A percentile compares a stretch with the other conserved stretches of the same genome.
phyloP scores from a whole-genome alignment of 2,888 invertebrate genomes.

The Chymomyza procnemis region DNA sequence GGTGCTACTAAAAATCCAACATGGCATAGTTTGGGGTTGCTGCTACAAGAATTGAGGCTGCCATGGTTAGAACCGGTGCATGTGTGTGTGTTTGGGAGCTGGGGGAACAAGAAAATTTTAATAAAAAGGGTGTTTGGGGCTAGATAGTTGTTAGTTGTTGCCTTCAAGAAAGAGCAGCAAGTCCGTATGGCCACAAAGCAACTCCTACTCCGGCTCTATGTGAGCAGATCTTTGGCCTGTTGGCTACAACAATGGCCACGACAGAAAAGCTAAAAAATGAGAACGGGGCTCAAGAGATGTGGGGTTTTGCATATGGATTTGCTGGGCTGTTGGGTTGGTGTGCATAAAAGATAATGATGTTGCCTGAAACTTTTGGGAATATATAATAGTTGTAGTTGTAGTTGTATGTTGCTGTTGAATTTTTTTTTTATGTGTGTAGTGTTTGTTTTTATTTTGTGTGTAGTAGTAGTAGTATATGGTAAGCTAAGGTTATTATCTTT shows the following conservation, averaged over 20 bases:
- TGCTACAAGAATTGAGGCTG: constrained; percentile 27
- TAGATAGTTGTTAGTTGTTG: constrained; percentile 6
- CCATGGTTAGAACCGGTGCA: constrained; percentile 47
- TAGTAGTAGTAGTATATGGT: constrained; percentile 38
- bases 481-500: constrained; percentile 75
- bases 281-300: neutral
- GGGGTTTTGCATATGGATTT: neutral
- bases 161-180: neutral
- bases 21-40: constrained; percentile 41
- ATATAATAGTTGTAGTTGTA: constrained; percentile 70
- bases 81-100: constrained; percentile 21
- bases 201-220: neutral
- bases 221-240: neutral
- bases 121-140: constrained; percentile 42
- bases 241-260: neutral
- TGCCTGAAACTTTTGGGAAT: constrained; percentile 77
- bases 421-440: constrained; percentile 28
- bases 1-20: constrained; percentile 1
- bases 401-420: no score
- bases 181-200: neutral
- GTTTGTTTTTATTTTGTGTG: constrained; percentile 25
- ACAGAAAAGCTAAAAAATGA: neutral
- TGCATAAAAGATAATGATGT: constrained; percentile 77
- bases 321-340: constrained; percentile 34
- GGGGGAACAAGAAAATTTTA: constrained; percentile 39